Base-by-base conservation (phyloP, 1,140 invertebrate species). In the Atopsyche davidsoni region DNA sequence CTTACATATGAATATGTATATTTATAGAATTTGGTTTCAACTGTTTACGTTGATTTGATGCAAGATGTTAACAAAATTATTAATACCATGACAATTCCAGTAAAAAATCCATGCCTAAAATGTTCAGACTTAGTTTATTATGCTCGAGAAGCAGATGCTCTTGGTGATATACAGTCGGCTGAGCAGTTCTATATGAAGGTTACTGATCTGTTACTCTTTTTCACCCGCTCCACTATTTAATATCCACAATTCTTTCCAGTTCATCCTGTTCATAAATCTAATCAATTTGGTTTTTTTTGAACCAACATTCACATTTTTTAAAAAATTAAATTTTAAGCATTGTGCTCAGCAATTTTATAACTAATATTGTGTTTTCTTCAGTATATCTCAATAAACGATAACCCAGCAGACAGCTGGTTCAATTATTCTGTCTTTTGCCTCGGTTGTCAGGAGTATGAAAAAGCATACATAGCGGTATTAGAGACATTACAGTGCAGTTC, bases 161-260 rank as follows among this genome's bases (percentile, higher is more conserved):
- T 49, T 10, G 19, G 34, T 3, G 34, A 42, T 22, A 24, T 25
- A 14, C 25, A 32, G 17, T 19, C 18, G 13, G 47, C 47, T 18
- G 47, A 49, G 18, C 21, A 21, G 18, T 38, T 41, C 4, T 24
- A 49, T 49, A 42, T 49, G 17, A 17, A 42, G 47, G 47, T 49
- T 17, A 13, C 16, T n/a, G 16, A 28, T 44, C 13, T 44, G 13
- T 44, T 18, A 4, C 17, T 18, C n/a, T 39, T 14, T 17, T 9
- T 6, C 14, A 36, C 6, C 4, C 9, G 14, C 14, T 9, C 4
- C 34, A 36, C 14, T 36, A 6, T 16, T 11, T 9, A 9, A 9
- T 36, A 9, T 11, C 4, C 14, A 14, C 4, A 36, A 14, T 11
- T 9, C 14, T 9, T 11, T 36, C 9, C 14, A 4, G 4, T 36